Percentiles rank a stretch among this genome's conserved stretches.
Evolutionary conservation across 2,113 vertebrate genomes (phyloP).

Genomic region (Grammomys dolichurus): DNA sequence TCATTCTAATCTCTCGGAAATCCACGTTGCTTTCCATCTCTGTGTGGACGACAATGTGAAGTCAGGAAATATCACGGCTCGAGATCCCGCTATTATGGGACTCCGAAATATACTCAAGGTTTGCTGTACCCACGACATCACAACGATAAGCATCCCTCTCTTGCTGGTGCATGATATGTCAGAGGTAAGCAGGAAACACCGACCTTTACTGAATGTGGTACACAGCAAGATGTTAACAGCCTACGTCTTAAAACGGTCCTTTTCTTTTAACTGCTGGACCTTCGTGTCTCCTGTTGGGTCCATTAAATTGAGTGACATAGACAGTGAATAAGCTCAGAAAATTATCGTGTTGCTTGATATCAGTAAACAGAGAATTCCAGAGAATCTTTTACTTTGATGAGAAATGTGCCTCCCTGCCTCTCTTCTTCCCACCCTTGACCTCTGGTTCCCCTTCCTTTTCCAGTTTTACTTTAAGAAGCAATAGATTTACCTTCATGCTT

Average conservation of each 20-base stretch:
- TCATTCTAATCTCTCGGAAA: conserved; percentile 98
- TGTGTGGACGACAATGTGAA: conserved; percentile 98
- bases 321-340: conserved; percentile 39
- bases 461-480: neutral
- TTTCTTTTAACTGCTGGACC: neutral
- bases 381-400: neutral
- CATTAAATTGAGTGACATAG: neutral
- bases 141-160: conserved; percentile 96
- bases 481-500: neutral
- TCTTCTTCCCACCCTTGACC: no score
- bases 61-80: conserved; percentile 95
- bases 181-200: conserved; percentile 89
- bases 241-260: neutral
- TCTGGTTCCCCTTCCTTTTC: neutral
- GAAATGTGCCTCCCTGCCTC: neutral
- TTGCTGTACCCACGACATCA: conserved; percentile 97
- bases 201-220: neutral
- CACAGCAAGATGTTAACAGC: neutral
- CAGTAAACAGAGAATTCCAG: neutral
- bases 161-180: conserved; percentile 98
- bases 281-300: neutral
- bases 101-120: conserved; percentile 98
- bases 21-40: conserved; percentile 96
- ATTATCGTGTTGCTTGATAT: neutral
- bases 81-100: conserved; percentile 98